Evolutionary conservation across 2,888 invertebrate species (phyloP).

Genomic region (Thymelicus acteon): DNA sequence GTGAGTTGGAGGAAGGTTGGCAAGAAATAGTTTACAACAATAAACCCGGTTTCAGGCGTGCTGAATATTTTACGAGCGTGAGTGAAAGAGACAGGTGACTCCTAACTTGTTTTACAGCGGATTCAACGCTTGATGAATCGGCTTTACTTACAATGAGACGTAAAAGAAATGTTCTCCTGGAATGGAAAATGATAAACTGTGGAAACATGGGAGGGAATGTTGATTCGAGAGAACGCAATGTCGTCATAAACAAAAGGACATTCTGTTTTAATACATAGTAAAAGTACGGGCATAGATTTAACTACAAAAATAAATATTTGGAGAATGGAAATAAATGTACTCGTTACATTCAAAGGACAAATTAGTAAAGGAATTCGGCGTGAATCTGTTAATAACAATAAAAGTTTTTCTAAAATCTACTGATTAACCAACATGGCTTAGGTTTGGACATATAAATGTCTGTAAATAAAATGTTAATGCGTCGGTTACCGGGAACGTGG

Average conservation of each 20-base stretch:
- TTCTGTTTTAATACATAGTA: background rate
- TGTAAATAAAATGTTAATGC: too few species aligned
- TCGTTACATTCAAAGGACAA: too few species aligned
- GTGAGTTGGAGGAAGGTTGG: conserved; percentile 47
- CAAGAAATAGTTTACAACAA: conserved; percentile 61
- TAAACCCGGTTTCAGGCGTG: conserved; percentile 54
- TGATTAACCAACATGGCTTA: too few species aligned
- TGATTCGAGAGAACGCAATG: background rate
- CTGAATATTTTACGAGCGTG: conserved; percentile 63
- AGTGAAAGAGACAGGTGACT: conserved; percentile 33
- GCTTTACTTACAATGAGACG: conserved; percentile 15
- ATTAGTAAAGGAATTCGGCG: too few species aligned
- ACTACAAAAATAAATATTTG: background rate
- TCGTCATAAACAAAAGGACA: conserved; percentile 5
- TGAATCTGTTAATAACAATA: too few species aligned
- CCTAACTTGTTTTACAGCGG: conserved; percentile 25
- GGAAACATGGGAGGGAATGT: conserved; percentile 4
- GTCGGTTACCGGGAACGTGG: too few species aligned
- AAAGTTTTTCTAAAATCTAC: too few species aligned
- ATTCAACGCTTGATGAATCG: conserved; percentile 26
- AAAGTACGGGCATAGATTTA: background rate
- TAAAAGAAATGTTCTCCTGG: conserved; percentile 5
- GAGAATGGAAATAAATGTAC: too few species aligned
- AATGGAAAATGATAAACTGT: conserved; percentile 15
- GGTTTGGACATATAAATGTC: too few species aligned